Evolutionary conservation across 2,113 vertebrate genomes (phyloP).

Genomic region (Tamias sibiricus): DNA sequence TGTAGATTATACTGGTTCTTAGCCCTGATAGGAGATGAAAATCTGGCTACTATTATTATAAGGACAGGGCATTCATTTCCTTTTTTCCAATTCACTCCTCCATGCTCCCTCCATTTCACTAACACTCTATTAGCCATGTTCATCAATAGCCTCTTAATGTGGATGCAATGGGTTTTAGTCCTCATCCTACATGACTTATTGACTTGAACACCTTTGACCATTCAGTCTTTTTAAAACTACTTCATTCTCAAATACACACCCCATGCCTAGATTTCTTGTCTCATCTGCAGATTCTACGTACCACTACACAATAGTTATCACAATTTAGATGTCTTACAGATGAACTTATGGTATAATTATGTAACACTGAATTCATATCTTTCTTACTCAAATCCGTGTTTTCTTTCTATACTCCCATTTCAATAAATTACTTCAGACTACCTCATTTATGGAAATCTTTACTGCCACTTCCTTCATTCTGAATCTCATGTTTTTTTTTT

Average conservation of each 20-base stretch:
- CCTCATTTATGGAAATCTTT: not conserved
- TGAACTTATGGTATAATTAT: not conserved
- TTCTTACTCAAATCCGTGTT: not conserved
- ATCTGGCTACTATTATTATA: not conserved
- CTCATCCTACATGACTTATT: not conserved
- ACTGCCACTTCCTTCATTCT: not conserved
- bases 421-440: not conserved
- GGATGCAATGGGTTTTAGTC: not conserved
- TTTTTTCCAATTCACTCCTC: not conserved
- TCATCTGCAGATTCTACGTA: not conserved
- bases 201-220: not conserved
- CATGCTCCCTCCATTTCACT: not conserved
- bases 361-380: not conserved
- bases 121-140: not conserved
- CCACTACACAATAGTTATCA: not conserved
- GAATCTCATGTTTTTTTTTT: not conserved
- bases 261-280: not conserved
- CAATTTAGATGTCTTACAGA: not conserved
- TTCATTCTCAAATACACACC: not conserved
- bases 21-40: not conserved
- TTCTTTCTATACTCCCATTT: slow-evolving; percentile 1
- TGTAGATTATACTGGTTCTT: not conserved
- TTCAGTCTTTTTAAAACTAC: not conserved
- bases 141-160: not conserved
- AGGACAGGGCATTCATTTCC: not conserved